Evolutionary conservation across 1,140 invertebrate species (phyloP).

Genomic region (Drosophila carrolli): DNA sequence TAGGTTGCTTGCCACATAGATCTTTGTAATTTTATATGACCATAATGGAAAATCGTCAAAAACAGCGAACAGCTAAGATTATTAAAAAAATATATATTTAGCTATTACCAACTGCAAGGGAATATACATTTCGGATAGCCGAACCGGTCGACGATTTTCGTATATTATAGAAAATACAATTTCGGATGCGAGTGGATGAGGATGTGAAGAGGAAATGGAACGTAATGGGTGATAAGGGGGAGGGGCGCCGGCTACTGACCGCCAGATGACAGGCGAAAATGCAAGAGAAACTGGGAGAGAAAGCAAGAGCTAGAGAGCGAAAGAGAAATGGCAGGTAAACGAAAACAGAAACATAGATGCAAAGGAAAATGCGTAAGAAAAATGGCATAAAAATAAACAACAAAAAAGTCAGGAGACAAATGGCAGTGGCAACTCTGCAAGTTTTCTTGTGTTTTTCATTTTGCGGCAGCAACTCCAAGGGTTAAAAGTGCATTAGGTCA

Average conservation of each 20-base stretch:
- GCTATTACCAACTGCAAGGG: neutral
- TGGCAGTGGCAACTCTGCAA: slow-evolving; percentile 19
- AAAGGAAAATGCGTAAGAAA: slow-evolving; percentile 30
- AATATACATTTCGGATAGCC: neutral
- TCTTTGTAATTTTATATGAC: no score
- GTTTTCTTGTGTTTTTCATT: slow-evolving; percentile 19
- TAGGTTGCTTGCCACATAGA: no score
- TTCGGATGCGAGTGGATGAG: slow-evolving; percentile 14
- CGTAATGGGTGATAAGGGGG: neutral
- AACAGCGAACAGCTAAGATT: no score
- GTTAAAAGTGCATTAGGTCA: slow-evolving; percentile 52
- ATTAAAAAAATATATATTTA: no score
- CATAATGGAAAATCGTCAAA: no score
- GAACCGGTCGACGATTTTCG: slow-evolving; percentile 4
- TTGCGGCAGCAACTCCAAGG: slow-evolving; percentile 12
- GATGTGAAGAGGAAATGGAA: slow-evolving; percentile 5
- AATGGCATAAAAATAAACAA: slow-evolving; percentile 41
- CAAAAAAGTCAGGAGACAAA: slow-evolving; percentile 23
- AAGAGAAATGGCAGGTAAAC: slow-evolving; percentile 38
- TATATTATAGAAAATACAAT: slow-evolving; percentile 34
- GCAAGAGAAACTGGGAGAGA: slow-evolving; percentile 25
- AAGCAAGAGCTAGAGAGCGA: slow-evolving; percentile 20
- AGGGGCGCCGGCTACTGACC: slow-evolving; percentile 63
- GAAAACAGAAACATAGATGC: slow-evolving; percentile 27
- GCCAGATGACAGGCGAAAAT: slow-evolving; percentile 76